Base-by-base conservation (phyloP, 2,888 invertebrate genomes). In the Agrotis segetum region DNA sequence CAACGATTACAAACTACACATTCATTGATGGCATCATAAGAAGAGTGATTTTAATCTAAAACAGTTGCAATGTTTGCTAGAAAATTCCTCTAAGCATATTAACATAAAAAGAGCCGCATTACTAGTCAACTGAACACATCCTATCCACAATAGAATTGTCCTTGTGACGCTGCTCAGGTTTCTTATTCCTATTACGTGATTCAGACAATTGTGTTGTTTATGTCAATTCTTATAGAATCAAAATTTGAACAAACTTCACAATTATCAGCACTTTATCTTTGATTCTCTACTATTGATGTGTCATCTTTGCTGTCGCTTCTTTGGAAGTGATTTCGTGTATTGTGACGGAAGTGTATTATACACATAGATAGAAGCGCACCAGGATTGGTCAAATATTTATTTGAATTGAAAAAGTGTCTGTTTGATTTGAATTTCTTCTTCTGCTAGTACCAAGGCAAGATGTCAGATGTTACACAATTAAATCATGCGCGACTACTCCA, bases 91-190 rank as follows among this genome's bases (percentile, higher is more conserved):
- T 70, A 62, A 78, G 67, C 65, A 70, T 77, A 83, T 74, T 84
- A 71, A 58, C 65, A 82, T 82, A 80, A 85, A 86, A 84, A 82
- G 77, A 71, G 67, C 68, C 67, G 77, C 71, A 76, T 83, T 44
- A 82, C 67, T 74, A 79, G 74, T 84, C 82, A 88, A 89, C 87
- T 84, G 81, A 79, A 77, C 69, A 83, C 87, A 89, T 90, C 89
- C 89, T 89, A 85, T 81, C 75, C 61, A 88, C 89, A 90, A 90
- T 88, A 79, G 86, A 85, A 84, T 84, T 86, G 88, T 85, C 90
- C 88, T 89, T 87, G 89, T 77, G 76, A 74, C 80, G 71, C 79
- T 83, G 83, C 83, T 89, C 85, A 77, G 60, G 84, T 87, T 85
- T 86, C 86, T 82, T 78, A 77, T 84, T 79, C 72, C 72, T 56